Evolutionary conservation across 2,113 vertebrate species (phyloP).

Genomic region (Coptodon bakossiorum): DNA sequence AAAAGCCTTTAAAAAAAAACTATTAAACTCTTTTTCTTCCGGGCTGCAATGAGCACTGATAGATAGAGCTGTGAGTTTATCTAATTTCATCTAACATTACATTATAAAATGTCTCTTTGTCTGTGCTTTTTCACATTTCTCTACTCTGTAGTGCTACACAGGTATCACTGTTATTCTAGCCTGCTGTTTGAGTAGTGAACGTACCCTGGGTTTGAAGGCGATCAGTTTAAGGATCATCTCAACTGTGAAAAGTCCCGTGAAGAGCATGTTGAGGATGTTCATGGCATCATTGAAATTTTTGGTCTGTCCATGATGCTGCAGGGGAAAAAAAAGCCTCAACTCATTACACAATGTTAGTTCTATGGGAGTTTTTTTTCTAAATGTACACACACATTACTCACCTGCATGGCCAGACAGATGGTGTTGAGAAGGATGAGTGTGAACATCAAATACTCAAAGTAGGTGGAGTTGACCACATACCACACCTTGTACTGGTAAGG

Average conservation of each 20-base stretch:
- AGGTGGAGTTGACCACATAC: slow-evolving; percentile 99
- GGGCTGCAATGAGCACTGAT: background rate
- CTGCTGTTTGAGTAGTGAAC: background rate
- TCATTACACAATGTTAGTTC: background rate
- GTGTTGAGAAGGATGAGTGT: slow-evolving; percentile 98
- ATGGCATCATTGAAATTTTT: slow-evolving; percentile 92
- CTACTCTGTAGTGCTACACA: background rate
- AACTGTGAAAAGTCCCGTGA: slow-evolving; percentile 98
- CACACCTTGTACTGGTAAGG: slow-evolving; percentile 99
- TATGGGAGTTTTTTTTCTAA: background rate
- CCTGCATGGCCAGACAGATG: slow-evolving; percentile 99
- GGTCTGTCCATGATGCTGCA: slow-evolving; percentile 96
- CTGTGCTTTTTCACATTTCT: background rate
- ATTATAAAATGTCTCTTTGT: background rate
- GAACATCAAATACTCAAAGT: slow-evolving; percentile 99
- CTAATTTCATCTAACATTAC: background rate
- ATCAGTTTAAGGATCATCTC: slow-evolving; percentile 99
- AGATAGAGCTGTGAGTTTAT: background rate
- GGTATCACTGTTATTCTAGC: background rate
- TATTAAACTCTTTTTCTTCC: background rate
- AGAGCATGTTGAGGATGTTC: slow-evolving; percentile 99
- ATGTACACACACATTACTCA: slow-evolving; percentile 51
- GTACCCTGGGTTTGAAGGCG: slow-evolving; percentile 99
- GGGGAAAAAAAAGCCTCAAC: background rate
- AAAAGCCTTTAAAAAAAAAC: background rate